A percentile compares a stretch with the other conserved stretches of the same genome.
Evolutionary conservation across 2,888 invertebrate genomes (phyloP).

Genomic region (Dioctria linearis): DNA sequence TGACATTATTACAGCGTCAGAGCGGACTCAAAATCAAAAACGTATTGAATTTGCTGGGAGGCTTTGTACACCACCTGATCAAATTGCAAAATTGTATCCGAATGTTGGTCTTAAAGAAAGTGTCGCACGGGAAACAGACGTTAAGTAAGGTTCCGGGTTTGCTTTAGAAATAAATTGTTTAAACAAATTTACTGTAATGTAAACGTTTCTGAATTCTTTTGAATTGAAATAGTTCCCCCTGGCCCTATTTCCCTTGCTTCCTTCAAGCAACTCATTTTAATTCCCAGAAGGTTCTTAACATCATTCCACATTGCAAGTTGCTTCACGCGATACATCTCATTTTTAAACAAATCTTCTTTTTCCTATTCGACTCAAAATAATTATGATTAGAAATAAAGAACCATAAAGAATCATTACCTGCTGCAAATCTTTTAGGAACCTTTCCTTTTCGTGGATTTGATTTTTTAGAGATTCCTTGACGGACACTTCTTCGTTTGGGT

Average conservation of each 20-base stretch:
- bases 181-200: slow-evolving; percentile 58
- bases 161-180: slow-evolving; percentile 9
- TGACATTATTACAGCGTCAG: slow-evolving; percentile 74
- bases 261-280: slow-evolving; percentile 59
- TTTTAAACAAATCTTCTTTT: slow-evolving; percentile 57
- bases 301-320: slow-evolving; percentile 61
- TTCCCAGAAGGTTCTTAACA: slow-evolving; percentile 58
- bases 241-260: slow-evolving; percentile 58
- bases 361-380: slow-evolving; percentile 52
- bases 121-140: slow-evolving; percentile 54
- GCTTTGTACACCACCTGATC: slow-evolving; percentile 77
- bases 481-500: slow-evolving; percentile 38
- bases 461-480: slow-evolving; percentile 60
- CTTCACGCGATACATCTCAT: slow-evolving; percentile 56
- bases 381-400: not conserved
- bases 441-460: slow-evolving; percentile 60
- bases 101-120: slow-evolving; percentile 73
- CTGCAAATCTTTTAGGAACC: slow-evolving; percentile 55
- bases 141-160: slow-evolving; percentile 36
- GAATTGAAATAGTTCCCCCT: slow-evolving; percentile 60
- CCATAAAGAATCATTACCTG: slow-evolving; percentile 50
- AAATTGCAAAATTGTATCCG: slow-evolving; percentile 81
- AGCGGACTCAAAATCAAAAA: slow-evolving; percentile 71
- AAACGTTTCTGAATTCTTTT: slow-evolving; percentile 61
- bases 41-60: slow-evolving; percentile 77